Evolutionary conservation across 2,113 vertebrate genomes (phyloP).

Genomic region (Phyllostomus hastatus): DNA sequence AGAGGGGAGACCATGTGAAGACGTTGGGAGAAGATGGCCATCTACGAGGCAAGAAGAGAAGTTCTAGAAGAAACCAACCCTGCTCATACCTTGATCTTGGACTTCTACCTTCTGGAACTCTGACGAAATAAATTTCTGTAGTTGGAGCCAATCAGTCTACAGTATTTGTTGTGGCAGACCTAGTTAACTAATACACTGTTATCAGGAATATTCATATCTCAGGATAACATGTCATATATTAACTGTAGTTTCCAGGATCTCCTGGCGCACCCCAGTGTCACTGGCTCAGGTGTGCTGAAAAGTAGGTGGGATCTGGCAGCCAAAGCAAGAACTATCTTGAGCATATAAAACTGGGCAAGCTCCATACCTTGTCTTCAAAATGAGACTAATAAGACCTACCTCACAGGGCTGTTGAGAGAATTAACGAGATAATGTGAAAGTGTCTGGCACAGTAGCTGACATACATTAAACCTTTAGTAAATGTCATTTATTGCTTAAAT

Average conservation of each 20-base stretch:
- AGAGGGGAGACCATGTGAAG: background rate
- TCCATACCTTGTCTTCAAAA: background rate
- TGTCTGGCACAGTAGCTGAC: slow-evolving; percentile 35
- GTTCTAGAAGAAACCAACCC: background rate
- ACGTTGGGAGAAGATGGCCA: background rate
- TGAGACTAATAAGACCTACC: background rate
- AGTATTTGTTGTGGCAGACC: background rate
- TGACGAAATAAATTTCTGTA: background rate
- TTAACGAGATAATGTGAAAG: slow-evolving; percentile 29
- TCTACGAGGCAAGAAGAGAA: background rate
- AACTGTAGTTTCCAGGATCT: background rate
- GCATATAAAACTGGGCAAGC: slow-evolving; percentile 28
- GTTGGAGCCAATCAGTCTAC: background rate
- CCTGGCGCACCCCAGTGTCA: background rate
- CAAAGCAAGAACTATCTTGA: background rate
- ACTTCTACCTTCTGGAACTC: background rate
- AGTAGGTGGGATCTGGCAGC: slow-evolving; percentile 1
- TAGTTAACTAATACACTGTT: background rate
- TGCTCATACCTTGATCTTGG: background rate
- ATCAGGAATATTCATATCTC: background rate
- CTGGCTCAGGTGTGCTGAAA: background rate
- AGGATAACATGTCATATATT: background rate
- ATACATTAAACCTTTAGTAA: slow-evolving; percentile 25
- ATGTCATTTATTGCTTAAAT: slow-evolving; percentile 18
- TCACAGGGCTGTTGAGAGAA: background rate